Evolutionary conservation across 2,113 vertebrate species (phyloP).

Genomic region (Megalops atlanticus): DNA sequence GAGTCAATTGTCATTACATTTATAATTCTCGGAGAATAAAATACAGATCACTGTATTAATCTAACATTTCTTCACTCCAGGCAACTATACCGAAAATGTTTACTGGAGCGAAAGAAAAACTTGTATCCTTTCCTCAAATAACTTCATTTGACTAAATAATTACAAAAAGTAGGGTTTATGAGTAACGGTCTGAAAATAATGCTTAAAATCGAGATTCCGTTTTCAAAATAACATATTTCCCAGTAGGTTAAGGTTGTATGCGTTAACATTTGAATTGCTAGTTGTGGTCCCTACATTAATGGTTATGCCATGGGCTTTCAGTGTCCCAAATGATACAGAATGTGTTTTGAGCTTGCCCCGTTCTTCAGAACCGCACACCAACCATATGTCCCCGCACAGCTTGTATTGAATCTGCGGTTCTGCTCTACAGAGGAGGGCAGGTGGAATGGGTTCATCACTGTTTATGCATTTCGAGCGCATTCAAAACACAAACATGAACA

Average conservation of each 20-base stretch:
- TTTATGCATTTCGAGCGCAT: constrained; percentile 1
- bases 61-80: not conserved
- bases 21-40: constrained; percentile 9
- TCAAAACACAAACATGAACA: not conserved
- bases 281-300: not conserved
- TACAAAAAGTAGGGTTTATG: not conserved
- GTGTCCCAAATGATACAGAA: not conserved
- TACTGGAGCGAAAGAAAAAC: not conserved
- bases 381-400: not conserved
- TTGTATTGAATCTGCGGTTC: not conserved
- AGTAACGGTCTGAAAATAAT: not conserved
- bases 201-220: not conserved
- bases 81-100: not conserved
- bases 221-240: not conserved
- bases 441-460: not conserved
- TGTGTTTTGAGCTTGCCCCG: not conserved
- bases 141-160: not conserved
- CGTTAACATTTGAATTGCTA: not conserved
- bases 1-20: not conserved
- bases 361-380: not conserved
- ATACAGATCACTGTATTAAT: not conserved
- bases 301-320: not conserved
- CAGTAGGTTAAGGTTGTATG: not conserved
- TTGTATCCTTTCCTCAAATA: not conserved
- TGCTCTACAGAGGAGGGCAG: not conserved